These are phyloP conservation scores for Entelurus aequoreus DNA, from an alignment of 2,113 vertebrate genomes.

Conservation along the genomic window DNA sequence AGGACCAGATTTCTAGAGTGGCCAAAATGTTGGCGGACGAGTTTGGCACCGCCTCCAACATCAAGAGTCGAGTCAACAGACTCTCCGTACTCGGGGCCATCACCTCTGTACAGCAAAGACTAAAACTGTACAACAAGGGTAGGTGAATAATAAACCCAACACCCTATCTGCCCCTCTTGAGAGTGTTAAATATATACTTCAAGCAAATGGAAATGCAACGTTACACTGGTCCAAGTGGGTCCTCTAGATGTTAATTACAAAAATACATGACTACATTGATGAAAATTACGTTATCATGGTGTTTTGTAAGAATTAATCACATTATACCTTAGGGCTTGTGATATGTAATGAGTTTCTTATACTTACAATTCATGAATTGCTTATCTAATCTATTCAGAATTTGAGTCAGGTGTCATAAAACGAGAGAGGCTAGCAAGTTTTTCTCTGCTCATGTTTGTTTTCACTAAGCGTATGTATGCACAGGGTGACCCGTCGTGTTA, in stretches of 20 bases:
- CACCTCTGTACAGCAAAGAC: conserved; percentile 98
- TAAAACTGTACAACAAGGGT: conserved; percentile 99
- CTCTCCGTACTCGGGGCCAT: conserved; percentile 98
- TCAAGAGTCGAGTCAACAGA: conserved; percentile 97
- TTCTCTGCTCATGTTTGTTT: neutral
- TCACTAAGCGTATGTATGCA: neutral
- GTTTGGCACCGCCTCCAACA: conserved; percentile 98
- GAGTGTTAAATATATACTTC: neutral
- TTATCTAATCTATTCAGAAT: neutral
- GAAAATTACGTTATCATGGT: neutral
- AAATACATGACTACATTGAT: neutral
- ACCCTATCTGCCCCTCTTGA: no score
- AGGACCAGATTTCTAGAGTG: conserved; percentile 99
- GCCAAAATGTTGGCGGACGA: conserved; percentile 99
- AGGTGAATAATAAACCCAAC: conserved; percentile 23
- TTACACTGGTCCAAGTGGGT: neutral
- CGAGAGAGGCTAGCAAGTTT: neutral
- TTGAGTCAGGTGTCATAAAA: neutral
- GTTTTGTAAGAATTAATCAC: neutral
- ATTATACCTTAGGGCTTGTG: neutral
- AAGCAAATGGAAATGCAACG: neutral
- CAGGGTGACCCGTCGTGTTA: neutral
- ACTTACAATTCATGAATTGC: neutral
- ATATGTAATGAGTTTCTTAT: neutral
- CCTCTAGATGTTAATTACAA: neutral